Percentiles rank a stretch among this genome's conserved stretches.
Evolutionary conservation across 1,140 invertebrate species (phyloP).

Genomic region (Artemia franciscana): DNA sequence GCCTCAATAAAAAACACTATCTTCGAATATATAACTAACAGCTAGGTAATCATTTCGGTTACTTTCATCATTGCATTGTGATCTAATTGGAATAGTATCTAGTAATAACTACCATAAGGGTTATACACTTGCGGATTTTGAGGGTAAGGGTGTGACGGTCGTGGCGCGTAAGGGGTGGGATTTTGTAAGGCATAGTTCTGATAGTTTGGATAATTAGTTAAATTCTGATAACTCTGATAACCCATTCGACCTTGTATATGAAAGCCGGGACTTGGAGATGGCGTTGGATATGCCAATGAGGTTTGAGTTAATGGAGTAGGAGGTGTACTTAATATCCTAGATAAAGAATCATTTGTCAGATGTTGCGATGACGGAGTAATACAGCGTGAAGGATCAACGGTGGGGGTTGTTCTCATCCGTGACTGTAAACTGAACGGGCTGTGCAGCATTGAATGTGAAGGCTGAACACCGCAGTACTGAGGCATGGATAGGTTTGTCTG

Average conservation of each 20-base stretch:
- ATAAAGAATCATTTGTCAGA: neutral
- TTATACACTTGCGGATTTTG: neutral
- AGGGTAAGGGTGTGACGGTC: neutral
- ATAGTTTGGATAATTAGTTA: neutral
- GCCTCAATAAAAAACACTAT: too few species aligned
- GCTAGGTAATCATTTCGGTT: too few species aligned
- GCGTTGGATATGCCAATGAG: neutral
- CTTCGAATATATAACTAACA: too few species aligned
- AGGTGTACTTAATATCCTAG: neutral
- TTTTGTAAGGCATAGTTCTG: neutral
- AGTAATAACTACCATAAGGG: neutral
- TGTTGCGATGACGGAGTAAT: neutral
- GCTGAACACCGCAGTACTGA: neutral
- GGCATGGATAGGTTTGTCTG: neutral
- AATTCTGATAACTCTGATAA: neutral
- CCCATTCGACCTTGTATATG: neutral
- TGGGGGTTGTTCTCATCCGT: neutral
- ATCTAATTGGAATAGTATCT: too few species aligned
- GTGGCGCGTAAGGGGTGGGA: neutral
- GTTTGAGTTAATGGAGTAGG: neutral
- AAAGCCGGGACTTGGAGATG: neutral
- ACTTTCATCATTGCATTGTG: too few species aligned
- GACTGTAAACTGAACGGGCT: neutral
- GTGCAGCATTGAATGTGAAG: neutral
- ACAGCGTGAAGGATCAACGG: neutral